Evolutionary conservation across 2,797 vertebrate genomes (phyloP).

Genomic region (Sebastes glaucus): DNA sequence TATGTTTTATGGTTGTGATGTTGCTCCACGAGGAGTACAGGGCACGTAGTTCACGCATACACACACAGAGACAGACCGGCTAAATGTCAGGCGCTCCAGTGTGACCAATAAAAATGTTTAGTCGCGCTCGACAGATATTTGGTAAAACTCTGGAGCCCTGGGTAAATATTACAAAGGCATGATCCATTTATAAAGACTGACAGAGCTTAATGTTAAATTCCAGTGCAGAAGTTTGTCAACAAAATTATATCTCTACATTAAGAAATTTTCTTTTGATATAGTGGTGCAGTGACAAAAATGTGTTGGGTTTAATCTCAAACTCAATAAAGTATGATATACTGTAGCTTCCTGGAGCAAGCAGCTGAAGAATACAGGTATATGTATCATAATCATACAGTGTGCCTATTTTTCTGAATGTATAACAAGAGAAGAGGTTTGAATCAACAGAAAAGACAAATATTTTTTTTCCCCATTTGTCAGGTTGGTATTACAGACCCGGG

Average conservation of each 20-base stretch:
- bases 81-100: no score
- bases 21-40: no score
- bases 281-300: not conserved
- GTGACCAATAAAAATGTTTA: no score
- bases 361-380: not conserved
- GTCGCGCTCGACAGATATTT: no score
- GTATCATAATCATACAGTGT: not conserved
- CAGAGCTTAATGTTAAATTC: not conserved
- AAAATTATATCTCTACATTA: no score
- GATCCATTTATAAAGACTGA: not conserved
- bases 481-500: slow-evolving; percentile 84
- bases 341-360: no score
- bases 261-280: no score
- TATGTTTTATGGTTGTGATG: no score
- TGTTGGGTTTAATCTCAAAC: not conserved
- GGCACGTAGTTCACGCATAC: no score
- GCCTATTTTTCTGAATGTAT: not conserved
- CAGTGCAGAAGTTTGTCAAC: not conserved
- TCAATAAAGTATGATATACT: no score
- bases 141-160: no score
- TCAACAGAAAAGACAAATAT: not conserved
- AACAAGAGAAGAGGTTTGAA: not conserved
- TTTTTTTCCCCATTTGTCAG: slow-evolving; percentile 61
- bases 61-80: no score
- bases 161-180: not conserved